A percentile compares a stretch with the other conserved stretches of the same genome.
phyloP scores from a whole-genome alignment of 2,113 vertebrate genomes.

The Macroglossus sobrinus region DNA sequence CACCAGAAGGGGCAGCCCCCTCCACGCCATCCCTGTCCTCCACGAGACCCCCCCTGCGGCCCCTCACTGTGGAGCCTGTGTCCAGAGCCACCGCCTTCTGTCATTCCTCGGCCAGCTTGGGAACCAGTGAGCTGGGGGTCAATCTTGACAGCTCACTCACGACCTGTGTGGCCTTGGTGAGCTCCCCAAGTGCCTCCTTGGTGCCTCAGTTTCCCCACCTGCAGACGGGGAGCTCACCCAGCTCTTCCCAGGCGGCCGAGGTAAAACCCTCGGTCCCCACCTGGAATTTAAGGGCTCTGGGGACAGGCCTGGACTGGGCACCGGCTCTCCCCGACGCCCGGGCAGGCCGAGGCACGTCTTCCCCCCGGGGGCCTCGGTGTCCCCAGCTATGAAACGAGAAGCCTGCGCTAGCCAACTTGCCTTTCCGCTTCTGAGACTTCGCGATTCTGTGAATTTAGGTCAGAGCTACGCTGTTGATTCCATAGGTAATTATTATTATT shows the following conservation, averaged over 20 bases:
- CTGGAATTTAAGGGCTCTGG: fast-evolving
- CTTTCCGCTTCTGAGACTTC: not conserved
- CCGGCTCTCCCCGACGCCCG: fast-evolving
- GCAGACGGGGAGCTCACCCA: fast-evolving
- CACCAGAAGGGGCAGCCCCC: not conserved
- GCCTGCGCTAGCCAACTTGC: fast-evolving
- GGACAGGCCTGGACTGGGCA: not conserved
- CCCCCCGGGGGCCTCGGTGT: not conserved
- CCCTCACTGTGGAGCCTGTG: not conserved
- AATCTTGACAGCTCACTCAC: not conserved
- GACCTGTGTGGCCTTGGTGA: too few relatives aligned
- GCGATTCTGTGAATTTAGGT: not conserved
- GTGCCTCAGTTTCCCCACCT: not conserved
- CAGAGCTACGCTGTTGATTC: not conserved
- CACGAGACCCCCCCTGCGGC: not conserved
- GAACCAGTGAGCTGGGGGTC: not conserved
- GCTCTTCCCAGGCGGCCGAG: not conserved
- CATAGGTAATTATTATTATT: conserved; percentile 58
- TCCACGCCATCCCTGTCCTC: not conserved
- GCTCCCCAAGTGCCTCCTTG: not conserved
- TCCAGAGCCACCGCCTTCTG: too few relatives aligned
- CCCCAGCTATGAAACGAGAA: fast-evolving
- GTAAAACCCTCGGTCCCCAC: not conserved
- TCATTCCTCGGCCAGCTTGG: not conserved
- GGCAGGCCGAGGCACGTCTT: fast-evolving